Base-by-base conservation (phyloP, 2,888 invertebrate species). In the Camponotus fellah region DNA sequence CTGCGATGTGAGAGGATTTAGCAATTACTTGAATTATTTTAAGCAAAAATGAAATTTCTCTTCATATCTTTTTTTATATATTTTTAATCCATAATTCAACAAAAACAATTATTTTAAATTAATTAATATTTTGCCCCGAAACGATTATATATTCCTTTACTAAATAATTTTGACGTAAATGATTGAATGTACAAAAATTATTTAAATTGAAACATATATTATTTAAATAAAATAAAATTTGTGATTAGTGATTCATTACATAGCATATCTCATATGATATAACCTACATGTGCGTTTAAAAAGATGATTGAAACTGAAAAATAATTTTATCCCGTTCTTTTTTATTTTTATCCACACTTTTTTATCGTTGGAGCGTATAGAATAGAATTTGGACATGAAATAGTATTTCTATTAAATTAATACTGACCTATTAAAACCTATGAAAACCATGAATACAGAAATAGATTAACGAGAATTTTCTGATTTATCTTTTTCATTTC, bases 21-120 rank as follows among this genome's bases (percentile, higher is more conserved):
- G 72, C 79, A 79, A 79, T 79, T 79, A 79, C 79, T 71, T 58
- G 58, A 79, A 58, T 34, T 46, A 72, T 71, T 79, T 79, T 34
- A 58, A 72, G 26, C 34, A 17, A 10, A 75, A 75, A 60, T 74
- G 21, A 82, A 74, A 75, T 75, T 75, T 75, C 43, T 58, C 74
- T 74, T 40, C 10, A 37, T 37, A 17, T 9, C 2, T 6, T 37
- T 10, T 66, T 66, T 56, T 32, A 53, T 10, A 60, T n/a, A 56
- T 43, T 68, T 40, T 82, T 74, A 74, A 58, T 82, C 32, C 43
- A 2, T 34, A 26, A 5, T 40, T 68, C 43, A 43, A 77, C 43
- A 68, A n/a, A 68, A 68, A 43, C 56, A 10, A 43, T 58, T 68
- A 56, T 66, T 77, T 77, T 32, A 43, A 66, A 77, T 58, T 68